A percentile compares a stretch with the other conserved stretches of the same genome.
These are phyloP conservation scores for Cynoglossus semilaevis DNA, from an alignment of 2,113 vertebrate species.

Conservation along the genomic window DNA sequence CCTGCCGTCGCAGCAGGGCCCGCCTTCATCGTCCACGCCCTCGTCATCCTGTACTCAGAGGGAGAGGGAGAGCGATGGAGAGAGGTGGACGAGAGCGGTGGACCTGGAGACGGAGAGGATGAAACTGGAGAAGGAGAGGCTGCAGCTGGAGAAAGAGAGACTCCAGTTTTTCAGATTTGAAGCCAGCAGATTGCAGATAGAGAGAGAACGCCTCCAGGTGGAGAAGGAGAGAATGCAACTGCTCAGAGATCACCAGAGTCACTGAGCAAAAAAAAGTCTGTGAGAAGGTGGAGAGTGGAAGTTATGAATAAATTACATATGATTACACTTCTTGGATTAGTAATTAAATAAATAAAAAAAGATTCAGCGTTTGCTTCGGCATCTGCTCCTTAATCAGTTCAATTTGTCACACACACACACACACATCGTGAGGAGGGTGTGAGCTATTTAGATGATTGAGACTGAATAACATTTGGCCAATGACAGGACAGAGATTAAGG, in stretches of 20 bases:
- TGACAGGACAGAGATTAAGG: conserved; percentile 16
- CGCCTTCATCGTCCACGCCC: conserved; percentile 53
- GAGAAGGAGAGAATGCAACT: conserved; percentile 91
- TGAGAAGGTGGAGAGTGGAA: not conserved
- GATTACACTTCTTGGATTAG: not conserved
- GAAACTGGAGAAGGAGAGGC: conserved; percentile 88
- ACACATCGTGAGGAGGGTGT: not conserved
- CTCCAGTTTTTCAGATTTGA: conserved; percentile 93
- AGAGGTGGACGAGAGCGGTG: conserved; percentile 70
- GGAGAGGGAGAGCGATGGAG: conserved; percentile 34
- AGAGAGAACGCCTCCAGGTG: conserved; percentile 90
- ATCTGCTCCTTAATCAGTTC: conserved; percentile 4
- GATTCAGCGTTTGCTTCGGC: conserved; percentile 10
- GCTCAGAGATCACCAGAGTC: conserved; percentile 78
- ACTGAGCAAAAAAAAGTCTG: conserved; percentile 1
- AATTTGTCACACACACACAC: not conserved
- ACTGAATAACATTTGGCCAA: conserved; percentile 10
- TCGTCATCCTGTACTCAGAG: conserved; percentile 36
- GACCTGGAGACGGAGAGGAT: conserved; percentile 87
- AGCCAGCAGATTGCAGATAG: conserved; percentile 88
- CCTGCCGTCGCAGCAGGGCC: conserved; percentile 56
- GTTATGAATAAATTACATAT: not conserved
- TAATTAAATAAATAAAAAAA: not conserved
- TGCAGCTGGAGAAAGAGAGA: conserved; percentile 89
- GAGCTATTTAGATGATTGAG: not conserved